Evolutionary conservation across 1,140 invertebrate species (phyloP).

Genomic region (Ladona fulva): DNA sequence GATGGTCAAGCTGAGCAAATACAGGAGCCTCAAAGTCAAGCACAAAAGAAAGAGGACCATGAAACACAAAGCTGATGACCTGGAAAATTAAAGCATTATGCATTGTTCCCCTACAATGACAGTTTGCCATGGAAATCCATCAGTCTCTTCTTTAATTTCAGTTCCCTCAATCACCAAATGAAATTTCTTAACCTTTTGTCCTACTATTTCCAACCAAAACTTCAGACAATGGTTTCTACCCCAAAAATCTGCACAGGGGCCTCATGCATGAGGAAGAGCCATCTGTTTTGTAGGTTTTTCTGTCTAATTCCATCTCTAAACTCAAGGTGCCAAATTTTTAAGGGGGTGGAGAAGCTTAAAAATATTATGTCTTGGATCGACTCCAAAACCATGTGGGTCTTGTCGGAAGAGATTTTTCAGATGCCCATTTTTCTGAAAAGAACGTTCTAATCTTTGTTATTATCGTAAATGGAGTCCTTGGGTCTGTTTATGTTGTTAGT

Average conservation of each 20-base stretch:
- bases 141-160: background rate
- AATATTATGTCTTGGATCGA: background rate
- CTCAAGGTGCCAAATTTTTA: background rate
- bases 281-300: background rate
- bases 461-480: background rate
- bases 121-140: background rate
- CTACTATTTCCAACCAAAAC: background rate
- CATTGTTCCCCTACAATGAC: conserved; percentile 4
- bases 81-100: background rate
- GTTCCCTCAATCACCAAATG: background rate
- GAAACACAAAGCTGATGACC: conserved; percentile 9
- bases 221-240: background rate
- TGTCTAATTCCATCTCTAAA: background rate
- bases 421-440: background rate
- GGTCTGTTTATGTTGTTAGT: conserved; percentile 1
- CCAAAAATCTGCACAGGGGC: background rate
- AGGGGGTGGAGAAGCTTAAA: background rate
- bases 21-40: background rate
- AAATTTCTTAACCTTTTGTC: background rate
- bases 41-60: background rate
- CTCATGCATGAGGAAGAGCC: background rate
- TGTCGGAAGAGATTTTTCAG: background rate
- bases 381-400: too few relatives aligned
- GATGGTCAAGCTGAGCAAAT: background rate
- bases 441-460: background rate